These are phyloP conservation scores for Melozone crissalis DNA, from an alignment of 2,113 vertebrate genomes.

Conservation along the genomic window DNA sequence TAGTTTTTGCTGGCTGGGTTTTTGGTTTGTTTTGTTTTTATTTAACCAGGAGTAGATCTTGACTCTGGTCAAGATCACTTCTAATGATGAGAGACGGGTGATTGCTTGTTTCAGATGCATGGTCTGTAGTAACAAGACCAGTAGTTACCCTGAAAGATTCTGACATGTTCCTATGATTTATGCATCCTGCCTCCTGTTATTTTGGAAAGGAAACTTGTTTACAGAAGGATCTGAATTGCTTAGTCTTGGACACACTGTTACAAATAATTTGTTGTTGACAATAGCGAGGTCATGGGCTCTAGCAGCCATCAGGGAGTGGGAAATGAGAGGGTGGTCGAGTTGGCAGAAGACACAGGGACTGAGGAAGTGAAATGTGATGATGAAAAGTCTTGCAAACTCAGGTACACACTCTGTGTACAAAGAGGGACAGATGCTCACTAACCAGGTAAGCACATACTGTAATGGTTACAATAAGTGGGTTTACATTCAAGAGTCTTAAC, in stretches of 20 bases:
- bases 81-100: not conserved
- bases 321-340: not conserved
- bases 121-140: not conserved
- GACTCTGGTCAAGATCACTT: not conserved
- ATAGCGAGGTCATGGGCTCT: not conserved
- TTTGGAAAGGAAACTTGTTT: not conserved
- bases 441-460: not conserved
- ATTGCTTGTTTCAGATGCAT: not conserved
- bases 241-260: not conserved
- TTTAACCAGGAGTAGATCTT: not conserved
- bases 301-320: not conserved
- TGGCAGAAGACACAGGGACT: not conserved
- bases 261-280: not conserved
- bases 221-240: not conserved
- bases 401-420: accelerated
- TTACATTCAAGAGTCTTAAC: not conserved
- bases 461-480: not conserved
- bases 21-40: not conserved
- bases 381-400: not conserved
- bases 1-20: not conserved
- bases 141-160: not conserved
- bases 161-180: not conserved
- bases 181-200: not conserved
- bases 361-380: not conserved
- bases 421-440: not conserved